Evolutionary conservation across 2,113 vertebrate species (phyloP), one percentile per base, ranked within the genome.

Genomic region (Larimichthys polyactis): DNA sequence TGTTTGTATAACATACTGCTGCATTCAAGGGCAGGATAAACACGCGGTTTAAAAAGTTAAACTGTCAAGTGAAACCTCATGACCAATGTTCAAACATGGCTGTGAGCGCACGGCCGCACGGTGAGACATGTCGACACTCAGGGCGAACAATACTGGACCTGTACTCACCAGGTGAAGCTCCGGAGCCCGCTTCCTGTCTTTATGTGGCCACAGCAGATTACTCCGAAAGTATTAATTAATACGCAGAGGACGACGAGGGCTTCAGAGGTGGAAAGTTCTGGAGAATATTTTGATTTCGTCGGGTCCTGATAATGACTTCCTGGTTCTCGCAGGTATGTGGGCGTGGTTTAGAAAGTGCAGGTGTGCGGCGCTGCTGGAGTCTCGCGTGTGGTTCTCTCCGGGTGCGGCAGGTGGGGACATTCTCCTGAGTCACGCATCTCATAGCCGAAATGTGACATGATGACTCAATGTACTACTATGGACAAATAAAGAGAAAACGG

Each of bases 321-420:
- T 91, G 91, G 80, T 92, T 92, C 71, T 87, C 19, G 44, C 94
- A 95, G 94, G 95, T 96, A 92, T 89, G 89, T 89, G 93, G 95
- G 94, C 92, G 94, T 86, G 90, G 79, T 32, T 75, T 83, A 4
- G 62, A 2, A 1, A 1, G 48, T 58, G 86, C 94, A 94, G 93
- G 94, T 94, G 93, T 62, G 80, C n/a, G 20, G 36, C 24, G 0
- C 5, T 1, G 7, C 59, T 24, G 52, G 0, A 62, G 87, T 81
- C 79, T 86, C 84, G 14, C 17, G 27, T 27, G 46, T 55, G 58
- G 66, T 24, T 44, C 57, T 15, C 17, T 43, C 0, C 54, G 46
- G 78, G 77, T 74, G 76, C 57, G 68, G 82, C 11, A 29, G 57
- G 44, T 12, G 51, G 71, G 60, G 52, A 54, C 59, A 11, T 48